Evolutionary conservation across 2,797 vertebrate species (phyloP).

Genomic region (Bovichtus variegatus): DNA sequence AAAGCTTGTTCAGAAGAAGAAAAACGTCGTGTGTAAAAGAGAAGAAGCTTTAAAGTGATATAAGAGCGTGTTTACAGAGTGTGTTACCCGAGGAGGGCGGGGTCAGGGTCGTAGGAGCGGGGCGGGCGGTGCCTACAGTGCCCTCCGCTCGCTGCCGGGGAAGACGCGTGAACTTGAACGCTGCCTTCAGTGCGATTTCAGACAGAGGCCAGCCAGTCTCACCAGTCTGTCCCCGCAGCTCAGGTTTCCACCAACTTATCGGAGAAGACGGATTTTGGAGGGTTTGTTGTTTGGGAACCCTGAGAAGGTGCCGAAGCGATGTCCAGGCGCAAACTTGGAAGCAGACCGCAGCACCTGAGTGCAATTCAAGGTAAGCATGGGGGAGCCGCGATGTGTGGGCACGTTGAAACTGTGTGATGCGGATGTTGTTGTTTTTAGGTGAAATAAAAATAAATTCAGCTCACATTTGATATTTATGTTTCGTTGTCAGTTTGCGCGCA

Average conservation of each 20-base stretch:
- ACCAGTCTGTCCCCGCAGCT: constrained; percentile 38
- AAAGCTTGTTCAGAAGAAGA: neutral
- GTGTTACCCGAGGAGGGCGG: constrained; percentile 67
- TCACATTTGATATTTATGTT: neutral
- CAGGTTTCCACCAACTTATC: constrained; percentile 38
- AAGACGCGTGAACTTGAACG: constrained; percentile 87
- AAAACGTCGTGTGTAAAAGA: neutral
- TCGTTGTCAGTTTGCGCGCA: neutral
- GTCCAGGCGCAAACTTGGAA: constrained; percentile 90
- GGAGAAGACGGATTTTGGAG: constrained; percentile 19
- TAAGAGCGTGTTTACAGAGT: neutral
- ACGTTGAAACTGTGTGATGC: neutral
- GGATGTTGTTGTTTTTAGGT: neutral
- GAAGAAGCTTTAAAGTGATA: neutral
- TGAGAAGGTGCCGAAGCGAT: constrained; percentile 72
- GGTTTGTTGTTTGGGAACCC: constrained; percentile 24
- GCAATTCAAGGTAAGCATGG: constrained; percentile 84
- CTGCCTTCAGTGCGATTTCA: constrained; percentile 67
- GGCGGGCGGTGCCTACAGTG: constrained; percentile 77
- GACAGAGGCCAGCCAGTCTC: constrained; percentile 50
- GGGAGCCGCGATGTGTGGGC: neutral
- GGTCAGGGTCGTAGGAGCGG: constrained; percentile 61
- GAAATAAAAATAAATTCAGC: neutral
- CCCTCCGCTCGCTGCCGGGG: constrained; percentile 72
- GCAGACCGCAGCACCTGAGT: constrained; percentile 89